phyloP scores from a whole-genome alignment of 1,140 invertebrate genomes.

The Daktulosphaira vitifoliae region DNA sequence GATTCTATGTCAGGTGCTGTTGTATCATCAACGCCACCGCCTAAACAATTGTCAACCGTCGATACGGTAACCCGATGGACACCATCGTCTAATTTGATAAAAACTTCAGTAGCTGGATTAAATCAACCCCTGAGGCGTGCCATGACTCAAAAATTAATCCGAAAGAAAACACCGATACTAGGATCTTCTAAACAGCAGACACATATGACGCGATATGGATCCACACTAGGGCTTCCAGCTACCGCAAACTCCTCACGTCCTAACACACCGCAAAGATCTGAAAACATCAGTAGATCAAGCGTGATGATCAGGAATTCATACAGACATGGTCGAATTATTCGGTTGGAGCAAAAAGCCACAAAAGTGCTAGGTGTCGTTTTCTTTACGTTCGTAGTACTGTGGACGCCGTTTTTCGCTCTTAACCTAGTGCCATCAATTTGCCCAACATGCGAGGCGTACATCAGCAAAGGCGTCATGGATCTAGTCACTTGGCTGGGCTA shows the following conservation, averaged over 20 bases:
- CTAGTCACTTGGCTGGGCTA: conserved; percentile 86
- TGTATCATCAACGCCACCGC: neutral
- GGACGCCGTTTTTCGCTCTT: conserved; percentile 87
- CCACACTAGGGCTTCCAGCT: conserved; percentile 36
- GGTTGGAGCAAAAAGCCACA: conserved; percentile 86
- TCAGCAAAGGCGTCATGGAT: conserved; percentile 69
- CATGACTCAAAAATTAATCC: conserved; percentile 4
- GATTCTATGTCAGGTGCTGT: neutral
- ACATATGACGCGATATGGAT: conserved; percentile 23
- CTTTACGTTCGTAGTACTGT: conserved; percentile 85
- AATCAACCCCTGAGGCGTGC: conserved; percentile 9
- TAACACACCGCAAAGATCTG: conserved; percentile 47
- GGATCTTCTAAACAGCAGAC: neutral
- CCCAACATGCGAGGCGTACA: conserved; percentile 61
- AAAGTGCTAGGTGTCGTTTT: conserved; percentile 88
- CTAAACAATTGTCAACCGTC: neutral
- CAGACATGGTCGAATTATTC: conserved; percentile 67
- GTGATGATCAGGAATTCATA: conserved; percentile 69
- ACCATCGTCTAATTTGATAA: conserved; percentile 17
- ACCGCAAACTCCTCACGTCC: conserved; percentile 39
- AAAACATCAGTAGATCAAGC: conserved; percentile 65
- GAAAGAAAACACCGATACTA: neutral
- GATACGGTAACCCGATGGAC: conserved; percentile 1
- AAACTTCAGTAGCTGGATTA: conserved; percentile 18
- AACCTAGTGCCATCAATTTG: conserved; percentile 74